Evolutionary conservation across 1,140 invertebrate species (phyloP), one percentile per base, ranked within the genome.

Genomic region (Anoplophora glabripennis): DNA sequence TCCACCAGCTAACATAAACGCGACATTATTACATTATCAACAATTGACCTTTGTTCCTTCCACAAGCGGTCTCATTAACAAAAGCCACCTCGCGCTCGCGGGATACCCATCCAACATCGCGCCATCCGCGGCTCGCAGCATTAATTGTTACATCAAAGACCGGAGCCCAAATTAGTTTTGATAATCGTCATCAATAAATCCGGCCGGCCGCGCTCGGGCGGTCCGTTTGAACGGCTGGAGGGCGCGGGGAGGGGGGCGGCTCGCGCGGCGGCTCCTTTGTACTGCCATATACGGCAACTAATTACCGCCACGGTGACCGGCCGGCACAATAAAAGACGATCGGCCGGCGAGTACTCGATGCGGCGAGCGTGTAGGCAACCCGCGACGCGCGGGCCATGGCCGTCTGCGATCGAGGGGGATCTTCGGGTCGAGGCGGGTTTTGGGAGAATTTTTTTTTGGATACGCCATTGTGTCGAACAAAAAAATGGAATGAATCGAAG

Each of bases 271-370:
- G 74, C 57, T 33, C 66, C 75, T 76, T 76, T 76, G 73, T 74
- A 67, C 52, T 71, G 61, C 74, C 75, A 65, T 75, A 75, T 75
- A 74, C 55, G 75, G 75, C 61, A 73, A 72, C 72, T 75, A 76
- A 75, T 75, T 75, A 76, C 72, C 69, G 64, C 61, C 21, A 57
- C 53, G 40, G 49, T 57, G 69, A 61, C 60, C 66, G 57, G 65
- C 68, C 66, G 64, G 63, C 66, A 67, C 70, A 67, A 67, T 69
- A 67, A 28, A 28, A 67, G 60, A 67, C 57, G 54, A 64, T 47
- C 34, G 48, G 42, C 47, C 35, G 45, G 12, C 48, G 52, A n/a
- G 38, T 17, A 15, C 12, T 15, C 21, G 57, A 34, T 36, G 34
- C 57, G 42, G 21, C 11, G 17, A 48, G 8, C 9, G 34, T 17